Base-by-base conservation (phyloP, 2,888 invertebrate genomes). In the Drosophila monieri region DNA sequence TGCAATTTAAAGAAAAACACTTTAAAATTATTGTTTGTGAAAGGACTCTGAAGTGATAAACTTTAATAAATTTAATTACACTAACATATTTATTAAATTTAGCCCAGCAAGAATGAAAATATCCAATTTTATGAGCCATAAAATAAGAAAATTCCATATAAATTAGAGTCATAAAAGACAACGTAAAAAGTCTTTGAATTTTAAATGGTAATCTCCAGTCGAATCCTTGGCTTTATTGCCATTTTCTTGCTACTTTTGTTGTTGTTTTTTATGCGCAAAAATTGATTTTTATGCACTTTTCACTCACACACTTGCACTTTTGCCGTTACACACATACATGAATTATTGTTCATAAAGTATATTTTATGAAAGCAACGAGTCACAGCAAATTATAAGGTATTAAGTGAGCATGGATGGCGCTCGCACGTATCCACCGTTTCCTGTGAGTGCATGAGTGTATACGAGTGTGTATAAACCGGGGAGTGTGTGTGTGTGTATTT, bases 241-340 rank as follows among this genome's bases (percentile, higher is more conserved):
- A 52, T 37, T 54, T 39, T 62, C 41, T 47, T 64, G 52, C 44
- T 59, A 30, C 55, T 53, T 49, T 54, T 69, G 52, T 60, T 60
- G 61, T 55, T 59, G 49, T 44, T 53, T 73, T 81, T 80, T 81
- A 85, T 81, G 83, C 77, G 78, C 78, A 83, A 77, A 85, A 84
- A 84, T 84, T 84, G 84, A 84, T 84, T 84, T 84, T 85, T 78
- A 84, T 84, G 86, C 84, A 84, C 86, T 85, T 84, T 85, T 74
- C 69, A 58, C 60, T 64, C 73, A 74, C 67, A 77, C 54, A 35
- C 53, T 46, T 9, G 46, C 37, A 58, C 48, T 35, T 27, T 14
- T 30, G 56, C 52, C 39, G 41, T 49, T 54, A 71, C 76, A 71
- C 55, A 72, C 74, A 65, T 73, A 78, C 72, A 78, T 84, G 86